Evolutionary conservation across 2,888 invertebrate species (phyloP), one percentile per base, ranked within the genome.

Genomic region (Apotomis capreana): DNA sequence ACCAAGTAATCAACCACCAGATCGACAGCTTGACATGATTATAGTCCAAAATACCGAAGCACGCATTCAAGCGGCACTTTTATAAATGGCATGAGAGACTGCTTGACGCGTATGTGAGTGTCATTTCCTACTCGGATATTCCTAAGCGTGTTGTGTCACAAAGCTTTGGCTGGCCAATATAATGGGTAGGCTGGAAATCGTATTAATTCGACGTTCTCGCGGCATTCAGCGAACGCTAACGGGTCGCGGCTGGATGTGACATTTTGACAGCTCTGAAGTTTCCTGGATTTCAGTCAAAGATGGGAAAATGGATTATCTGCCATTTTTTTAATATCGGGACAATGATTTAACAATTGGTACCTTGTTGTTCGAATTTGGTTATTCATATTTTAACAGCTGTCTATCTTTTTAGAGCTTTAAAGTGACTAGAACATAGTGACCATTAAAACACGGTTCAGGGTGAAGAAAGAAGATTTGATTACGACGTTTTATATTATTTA

Each of bases 61-160:
- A 60, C 40, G 52, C 40, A 60, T 68, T 68, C 59, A 65, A 69
- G 54, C 61, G 54, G 54, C 54, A 54, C 55, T 69, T 55, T 61
- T 69, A 40, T 40, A 68, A 54, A 68, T 55, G 61, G 61, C 54
- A 61, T 69, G 61, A 61, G 55, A 61, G 54, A 26, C 63, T 61
- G 40, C 51, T 62, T 49, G 58, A 51, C 69, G 51, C 51, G 49
- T 51, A 68, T 54, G 68, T 54, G 58, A 40, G 57, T 69, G 63
- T 64, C 58, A 69, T 64, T 57, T 69, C 58, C 69, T 63, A 69
- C 44, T 58, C 68, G 63, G 69, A 63, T 69, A 58, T 69, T 57
- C 63, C 69, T 69, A 69, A 58, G 57, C 52, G 58, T 58, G 63
- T 69, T 63, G 57, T 63, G 57, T 51, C 69, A 63, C 46, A 69